Evolutionary conservation across 2,113 vertebrate genomes (phyloP).

Genomic region (Onychostoma macrolepis): DNA sequence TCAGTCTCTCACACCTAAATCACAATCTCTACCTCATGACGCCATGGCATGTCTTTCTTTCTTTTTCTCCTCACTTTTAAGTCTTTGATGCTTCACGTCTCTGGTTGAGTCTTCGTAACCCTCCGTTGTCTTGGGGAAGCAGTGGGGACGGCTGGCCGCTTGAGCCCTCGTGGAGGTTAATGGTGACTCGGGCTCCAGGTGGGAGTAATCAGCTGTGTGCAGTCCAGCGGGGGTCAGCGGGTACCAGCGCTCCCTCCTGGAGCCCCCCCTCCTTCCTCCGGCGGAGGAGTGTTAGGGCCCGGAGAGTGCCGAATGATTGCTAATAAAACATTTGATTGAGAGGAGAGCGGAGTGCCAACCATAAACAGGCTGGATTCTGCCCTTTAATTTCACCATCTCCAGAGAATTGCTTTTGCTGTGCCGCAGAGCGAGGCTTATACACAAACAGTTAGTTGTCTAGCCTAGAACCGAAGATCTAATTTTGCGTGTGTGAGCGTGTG

Average conservation of each 20-base stretch:
- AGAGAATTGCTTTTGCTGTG: conserved; percentile 78
- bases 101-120: neutral
- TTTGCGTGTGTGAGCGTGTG: conserved; percentile 63
- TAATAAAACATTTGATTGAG: conserved; percentile 84
- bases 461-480: conserved; percentile 80
- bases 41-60: neutral
- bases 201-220: conserved; percentile 68
- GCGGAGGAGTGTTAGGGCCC: conserved; percentile 74
- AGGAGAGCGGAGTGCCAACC: conserved; percentile 73
- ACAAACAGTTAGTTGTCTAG: conserved; percentile 76
- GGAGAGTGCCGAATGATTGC: conserved; percentile 73
- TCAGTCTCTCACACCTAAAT: neutral
- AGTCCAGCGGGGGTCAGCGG: conserved; percentile 44
- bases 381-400: conserved; percentile 79
- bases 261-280: conserved; percentile 55
- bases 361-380: conserved; percentile 79
- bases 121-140: conserved; percentile 8
- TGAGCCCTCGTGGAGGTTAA: conserved; percentile 57
- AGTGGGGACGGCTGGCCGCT: conserved; percentile 38
- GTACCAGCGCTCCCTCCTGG: conserved; percentile 38
- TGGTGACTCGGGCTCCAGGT: conserved; percentile 63
- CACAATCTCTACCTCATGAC: neutral
- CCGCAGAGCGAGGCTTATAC: conserved; percentile 72
- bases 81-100: neutral
- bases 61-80: neutral